Evolutionary conservation across 2,113 vertebrate genomes (phyloP).

Genomic region (Myiopsitta monachus): DNA sequence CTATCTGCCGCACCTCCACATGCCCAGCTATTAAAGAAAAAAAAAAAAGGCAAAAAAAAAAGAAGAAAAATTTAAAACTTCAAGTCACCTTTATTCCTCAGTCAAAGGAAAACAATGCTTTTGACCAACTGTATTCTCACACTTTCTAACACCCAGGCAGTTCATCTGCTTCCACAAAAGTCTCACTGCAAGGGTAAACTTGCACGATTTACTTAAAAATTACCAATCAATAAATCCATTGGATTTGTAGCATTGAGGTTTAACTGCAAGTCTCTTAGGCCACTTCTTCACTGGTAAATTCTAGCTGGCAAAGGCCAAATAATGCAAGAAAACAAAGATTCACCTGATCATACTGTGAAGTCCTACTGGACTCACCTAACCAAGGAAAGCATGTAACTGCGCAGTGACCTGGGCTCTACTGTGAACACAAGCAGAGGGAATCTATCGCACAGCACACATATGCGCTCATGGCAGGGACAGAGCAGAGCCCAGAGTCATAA

Average conservation of each 20-base stretch:
- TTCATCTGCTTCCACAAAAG: not conserved
- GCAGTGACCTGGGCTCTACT: fast-evolving
- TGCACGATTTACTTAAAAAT: not conserved
- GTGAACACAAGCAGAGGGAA: not conserved
- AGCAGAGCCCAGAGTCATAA: fast-evolving
- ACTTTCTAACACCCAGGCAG: not conserved
- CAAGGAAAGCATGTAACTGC: not conserved
- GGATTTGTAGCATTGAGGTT: not conserved
- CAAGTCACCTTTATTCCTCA: not conserved
- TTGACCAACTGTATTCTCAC: not conserved
- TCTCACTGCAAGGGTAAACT: not conserved
- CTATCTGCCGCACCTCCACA: not conserved
- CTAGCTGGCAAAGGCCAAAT: not conserved
- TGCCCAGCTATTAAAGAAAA: not conserved
- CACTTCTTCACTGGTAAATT: not conserved
- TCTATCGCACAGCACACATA: not conserved
- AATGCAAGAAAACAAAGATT: not conserved
- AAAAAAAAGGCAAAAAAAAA: not conserved
- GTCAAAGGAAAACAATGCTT: not conserved
- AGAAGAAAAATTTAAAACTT: not conserved
- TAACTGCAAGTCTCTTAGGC: not conserved
- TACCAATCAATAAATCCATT: not conserved
- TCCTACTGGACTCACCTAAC: not conserved
- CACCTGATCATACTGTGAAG: not conserved
- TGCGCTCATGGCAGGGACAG: fast-evolving